Percentiles rank a stretch among this genome's conserved stretches.
These are phyloP conservation scores for Bombyx mandarina DNA, from an alignment of 1,140 invertebrate genomes.

Conservation along the genomic window DNA sequence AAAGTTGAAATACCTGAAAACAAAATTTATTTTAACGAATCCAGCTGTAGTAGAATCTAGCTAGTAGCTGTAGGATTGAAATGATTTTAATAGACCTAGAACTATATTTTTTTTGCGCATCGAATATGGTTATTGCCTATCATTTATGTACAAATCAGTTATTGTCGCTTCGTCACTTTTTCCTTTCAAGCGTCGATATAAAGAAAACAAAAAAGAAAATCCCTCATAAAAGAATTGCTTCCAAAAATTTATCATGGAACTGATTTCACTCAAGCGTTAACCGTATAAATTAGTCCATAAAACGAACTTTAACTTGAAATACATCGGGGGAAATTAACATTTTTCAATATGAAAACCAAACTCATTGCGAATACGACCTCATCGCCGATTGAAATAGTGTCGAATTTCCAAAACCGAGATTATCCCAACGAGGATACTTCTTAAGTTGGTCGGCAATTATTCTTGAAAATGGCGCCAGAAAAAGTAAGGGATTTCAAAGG, in stretches of 20 bases:
- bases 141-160: too few relatives aligned
- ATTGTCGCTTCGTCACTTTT: too few relatives aligned
- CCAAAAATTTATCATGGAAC: background rate
- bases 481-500: slow-evolving; percentile 60
- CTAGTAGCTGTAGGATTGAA: too few relatives aligned
- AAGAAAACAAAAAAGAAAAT: too few relatives aligned
- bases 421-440: slow-evolving; percentile 25
- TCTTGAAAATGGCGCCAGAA: slow-evolving; percentile 54
- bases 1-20: too few relatives aligned
- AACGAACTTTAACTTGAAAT: slow-evolving; percentile 24
- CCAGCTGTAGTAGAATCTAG: too few relatives aligned
- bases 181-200: too few relatives aligned
- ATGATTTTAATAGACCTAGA: too few relatives aligned
- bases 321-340: slow-evolving; percentile 26
- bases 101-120: too few relatives aligned
- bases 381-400: slow-evolving; percentile 8
- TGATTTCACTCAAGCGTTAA: slow-evolving; percentile 9
- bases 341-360: slow-evolving; percentile 16
- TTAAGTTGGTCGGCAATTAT: slow-evolving; percentile 49
- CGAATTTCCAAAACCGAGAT: slow-evolving; percentile 3
- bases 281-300: slow-evolving; percentile 24
- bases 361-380: slow-evolving; percentile 9
- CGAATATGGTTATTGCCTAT: too few relatives aligned
- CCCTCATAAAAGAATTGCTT: too few relatives aligned
- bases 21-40: too few relatives aligned